These are phyloP conservation scores for Cottus gobio DNA, from an alignment of 2,113 vertebrate genomes.

Conservation along the genomic window DNA sequence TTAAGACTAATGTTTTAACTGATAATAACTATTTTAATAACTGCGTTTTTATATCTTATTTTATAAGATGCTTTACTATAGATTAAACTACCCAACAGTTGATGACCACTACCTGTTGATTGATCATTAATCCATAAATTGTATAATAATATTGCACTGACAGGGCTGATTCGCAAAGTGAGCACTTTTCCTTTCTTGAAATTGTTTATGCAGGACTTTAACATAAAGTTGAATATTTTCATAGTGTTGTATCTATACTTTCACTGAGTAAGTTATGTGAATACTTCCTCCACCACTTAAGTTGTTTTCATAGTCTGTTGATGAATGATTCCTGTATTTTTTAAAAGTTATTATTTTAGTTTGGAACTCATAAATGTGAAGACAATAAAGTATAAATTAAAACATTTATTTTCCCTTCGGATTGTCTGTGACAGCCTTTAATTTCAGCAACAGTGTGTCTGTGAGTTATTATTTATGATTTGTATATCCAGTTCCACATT, in stretches of 20 bases:
- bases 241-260: background rate
- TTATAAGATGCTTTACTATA: background rate
- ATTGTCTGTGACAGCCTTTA: background rate
- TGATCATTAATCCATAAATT: background rate
- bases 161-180: background rate
- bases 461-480: slow-evolving; percentile 16
- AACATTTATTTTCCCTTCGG: slow-evolving; percentile 10
- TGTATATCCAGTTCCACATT: slow-evolving; percentile 18
- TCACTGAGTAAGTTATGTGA: background rate
- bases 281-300: background rate
- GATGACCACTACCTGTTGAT: background rate
- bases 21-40: background rate
- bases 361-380: background rate
- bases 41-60: too few relatives aligned
- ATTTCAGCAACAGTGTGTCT: background rate
- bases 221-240: background rate
- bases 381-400: background rate
- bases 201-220: background rate
- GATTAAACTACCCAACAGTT: background rate
- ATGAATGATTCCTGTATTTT: background rate
- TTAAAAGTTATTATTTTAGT: background rate
- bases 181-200: background rate
- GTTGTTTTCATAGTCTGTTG: background rate
- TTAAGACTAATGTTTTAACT: background rate
- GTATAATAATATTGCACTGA: background rate